Base-by-base conservation (phyloP, 2,888 invertebrate species). In the Anodontia alba region DNA sequence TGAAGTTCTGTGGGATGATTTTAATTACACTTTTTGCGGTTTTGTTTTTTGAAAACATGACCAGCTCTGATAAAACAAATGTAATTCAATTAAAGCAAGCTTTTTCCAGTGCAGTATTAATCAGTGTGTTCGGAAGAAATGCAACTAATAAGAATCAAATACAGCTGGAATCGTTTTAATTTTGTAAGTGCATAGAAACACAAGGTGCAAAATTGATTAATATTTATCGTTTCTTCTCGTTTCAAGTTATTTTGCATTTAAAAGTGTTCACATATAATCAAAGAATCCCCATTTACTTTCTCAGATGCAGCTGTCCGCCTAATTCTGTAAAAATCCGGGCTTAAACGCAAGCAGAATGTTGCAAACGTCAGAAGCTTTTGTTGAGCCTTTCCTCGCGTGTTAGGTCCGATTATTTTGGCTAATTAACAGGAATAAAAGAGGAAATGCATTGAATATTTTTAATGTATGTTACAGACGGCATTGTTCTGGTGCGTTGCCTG, bases 391-490 rank as follows among this genome's bases (percentile, higher is more conserved):
- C 77, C 82, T 90, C 88, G 90, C 90, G 90, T 91, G 91, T 90
- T 91, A 90, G 89, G 90, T 90, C 88, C 89, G 91, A 91, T 91
- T 91, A 90, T 90, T 86, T 90, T 88, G 87, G 90, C 87, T 91
- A 91, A 92, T 92, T 91, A 92, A 89, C 89, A 86, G 89, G 90
- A 90, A 91, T 90, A 91, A 92, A 91, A 90, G 90, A 87, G 85
- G 88, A 90, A 91, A 90, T 87, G 87, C 88, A 91, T 86, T 86
- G 87, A 89, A 85, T 85, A 82, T 89, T 88, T 88, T 83, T 83
- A 83, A 81, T 86, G 83, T 83, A 77, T 85, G 88, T 84, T 84
- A 83, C 83, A 83, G 80, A 79, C 81, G 80, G 87, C 87, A 90
- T 90, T 90, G 90, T 90, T 88, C 89, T 86, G 81, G 83, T 73